Evolutionary conservation across 2,888 invertebrate species (phyloP), one percentile per base, ranked within the genome.

Genomic region (Cancer borealis): DNA sequence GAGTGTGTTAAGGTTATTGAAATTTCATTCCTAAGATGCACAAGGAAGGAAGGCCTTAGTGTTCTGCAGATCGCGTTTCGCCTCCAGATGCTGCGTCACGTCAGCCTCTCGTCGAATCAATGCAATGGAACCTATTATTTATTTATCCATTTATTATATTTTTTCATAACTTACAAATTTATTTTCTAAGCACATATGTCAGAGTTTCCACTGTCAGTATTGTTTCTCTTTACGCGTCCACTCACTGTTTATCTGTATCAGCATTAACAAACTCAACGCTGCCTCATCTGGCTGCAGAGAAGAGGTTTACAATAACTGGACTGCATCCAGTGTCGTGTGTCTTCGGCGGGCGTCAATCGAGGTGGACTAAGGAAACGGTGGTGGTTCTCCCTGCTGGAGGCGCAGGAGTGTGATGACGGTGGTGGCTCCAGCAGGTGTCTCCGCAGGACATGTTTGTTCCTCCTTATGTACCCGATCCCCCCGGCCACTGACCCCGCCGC

Each of bases 401-500:
- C 84, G 84, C 39, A 0, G 79, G 39, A 14, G 84, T 84, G 84
- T 84, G 84, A 39, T 39, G 84, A 39, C 39, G 39, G 84, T 84
- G 84, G 84, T 39, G 84, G 84, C 84, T 84, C 84, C 84, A 84
- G 89, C 89, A 73, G 93, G 47, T 73, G n/a, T 93, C 89, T 45
- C n/a, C n/a, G 17, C 26, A 26, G 89, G 89, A 54, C 73, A 93
- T 89, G 73, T 89, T 79, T 45, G 73, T 88, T 89, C 93, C 47
- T 46, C 93, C 73, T 88, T 89, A 88, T 89, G 73, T 93, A 88
- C 45, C 26, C 47, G 39, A 8, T 30, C 39, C 46, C 46, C 46
- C n/a, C 89, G 93, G 89, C 49, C 89, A 89, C 93, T 73, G 89
- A 89, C 92, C 88, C 88, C 92, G 49, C 39, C 54, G 45, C 88